Base-by-base conservation (phyloP, 2,888 invertebrate species). In the Magallana nippona region DNA sequence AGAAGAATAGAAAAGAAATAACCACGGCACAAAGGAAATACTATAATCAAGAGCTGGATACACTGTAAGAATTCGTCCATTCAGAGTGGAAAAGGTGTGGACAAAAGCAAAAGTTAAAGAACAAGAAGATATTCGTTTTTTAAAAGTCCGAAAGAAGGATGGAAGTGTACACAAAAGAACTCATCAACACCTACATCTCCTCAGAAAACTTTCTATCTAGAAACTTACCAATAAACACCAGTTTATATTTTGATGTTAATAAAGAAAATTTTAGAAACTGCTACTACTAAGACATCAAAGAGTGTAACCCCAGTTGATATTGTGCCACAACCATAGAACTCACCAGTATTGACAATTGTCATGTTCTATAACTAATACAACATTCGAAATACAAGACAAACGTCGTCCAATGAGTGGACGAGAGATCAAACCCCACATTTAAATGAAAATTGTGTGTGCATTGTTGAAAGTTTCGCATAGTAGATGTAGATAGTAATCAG, bases 121-220 rank as follows among this genome's bases (percentile, higher is more conserved):
- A 22, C 63, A 82, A 82, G 55, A 22, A 17, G 55, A 82, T 71
- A 71, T 82, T 11, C 55, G 82, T 3, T 82, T 71, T 17, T 82
- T 71, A 27, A 0, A 82, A 13, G n/a, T 82, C 44, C 1, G 56
- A 19, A 82, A 55, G 13, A 71, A n/a, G 55, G 82, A 71, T 82
- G 57, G 82, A n/a, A 44, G 71, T 55, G 71, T 71, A 22, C 55
- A 71, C 55, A 55, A 71, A 13, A 32, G 56, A 5, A 77, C 71
- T 55, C 17, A 0, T 55, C 15, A 71, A n/a, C 82, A 82, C 55
- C 71, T 82, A n/a, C 22, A 71, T 19, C 56, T 55, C 55, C 63
- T 19, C 22, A n/a, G 56, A 13, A 71, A 82, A 71, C 77, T 56
- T 22, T 63, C 62, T 55, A 22, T 11, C 27, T 17, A 27, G 11